A percentile compares a stretch with the other conserved stretches of the same genome.
Evolutionary conservation across 2,888 invertebrate genomes (phyloP).

Genomic region (Sminthurides aquaticus): DNA sequence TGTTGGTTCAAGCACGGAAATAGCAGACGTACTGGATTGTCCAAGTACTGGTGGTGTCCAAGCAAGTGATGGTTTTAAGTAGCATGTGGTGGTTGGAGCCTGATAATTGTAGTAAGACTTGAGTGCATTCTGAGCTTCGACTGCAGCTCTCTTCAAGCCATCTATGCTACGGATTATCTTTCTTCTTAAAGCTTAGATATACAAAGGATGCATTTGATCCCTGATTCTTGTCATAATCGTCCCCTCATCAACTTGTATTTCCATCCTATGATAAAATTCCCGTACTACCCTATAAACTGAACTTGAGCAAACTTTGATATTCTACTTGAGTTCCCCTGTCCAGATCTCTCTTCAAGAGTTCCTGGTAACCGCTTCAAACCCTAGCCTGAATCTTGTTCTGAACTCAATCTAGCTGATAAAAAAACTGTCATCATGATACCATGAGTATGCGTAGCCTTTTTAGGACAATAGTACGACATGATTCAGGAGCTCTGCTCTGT

Average conservation of each 20-base stretch:
- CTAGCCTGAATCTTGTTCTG: not conserved
- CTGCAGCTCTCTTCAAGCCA: not conserved
- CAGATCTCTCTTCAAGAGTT: not conserved
- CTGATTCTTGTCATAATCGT: not conserved
- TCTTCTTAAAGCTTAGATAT: not conserved
- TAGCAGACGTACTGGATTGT: not conserved
- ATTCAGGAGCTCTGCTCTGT: not conserved
- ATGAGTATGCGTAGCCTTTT: not conserved
- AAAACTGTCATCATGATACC: not conserved
- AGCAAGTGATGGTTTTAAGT: not conserved
- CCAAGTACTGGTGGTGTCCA: not conserved
- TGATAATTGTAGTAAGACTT: not conserved
- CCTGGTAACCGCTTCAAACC: constrained; percentile 2
- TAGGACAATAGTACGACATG: not conserved
- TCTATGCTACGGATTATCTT: not conserved
- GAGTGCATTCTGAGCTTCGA: not conserved
- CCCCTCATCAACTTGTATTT: not conserved
- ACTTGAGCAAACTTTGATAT: not conserved
- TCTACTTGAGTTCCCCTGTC: not conserved
- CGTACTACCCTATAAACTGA: not conserved
- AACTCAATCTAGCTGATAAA: not conserved
- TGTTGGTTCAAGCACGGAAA: not conserved
- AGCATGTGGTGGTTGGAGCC: not conserved
- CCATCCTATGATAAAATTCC: not conserved
- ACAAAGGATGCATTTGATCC: constrained; percentile 1